phyloP scores from a whole-genome alignment of 2,113 vertebrate species.

The Brachyhypopomus gauderio region DNA sequence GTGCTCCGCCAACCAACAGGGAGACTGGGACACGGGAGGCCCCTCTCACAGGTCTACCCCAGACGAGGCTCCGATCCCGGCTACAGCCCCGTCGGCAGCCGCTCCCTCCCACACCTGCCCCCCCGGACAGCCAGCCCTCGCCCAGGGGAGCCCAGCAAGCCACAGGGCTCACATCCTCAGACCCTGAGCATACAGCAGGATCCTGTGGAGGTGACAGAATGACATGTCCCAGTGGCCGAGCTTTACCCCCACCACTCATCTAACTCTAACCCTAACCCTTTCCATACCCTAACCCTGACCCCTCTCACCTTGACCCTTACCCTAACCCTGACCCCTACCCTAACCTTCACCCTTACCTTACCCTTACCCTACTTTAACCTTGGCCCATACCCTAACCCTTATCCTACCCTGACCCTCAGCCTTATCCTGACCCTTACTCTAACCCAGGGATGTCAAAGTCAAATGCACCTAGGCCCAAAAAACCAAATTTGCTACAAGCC shows the following conservation, averaged over 20 bases:
- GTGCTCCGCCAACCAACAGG: conserved; percentile 36
- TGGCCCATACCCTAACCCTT: too few relatives aligned
- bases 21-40: conserved; percentile 16
- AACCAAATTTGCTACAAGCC: too few relatives aligned
- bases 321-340: background rate
- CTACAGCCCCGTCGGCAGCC: conserved; percentile 68
- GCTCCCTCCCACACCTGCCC: conserved; percentile 69
- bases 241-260: background rate
- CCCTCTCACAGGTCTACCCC: conserved; percentile 53
- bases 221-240: background rate
- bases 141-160: conserved; percentile 42
- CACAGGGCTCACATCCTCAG: too few relatives aligned
- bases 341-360: too few relatives aligned
- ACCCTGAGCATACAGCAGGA: background rate
- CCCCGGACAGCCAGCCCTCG: conserved; percentile 41
- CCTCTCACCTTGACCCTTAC: too few relatives aligned
- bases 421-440: background rate
- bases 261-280: background rate
- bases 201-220: background rate
- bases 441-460: too few relatives aligned
- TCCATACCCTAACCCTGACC: too few relatives aligned
- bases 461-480: too few relatives aligned
- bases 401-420: too few relatives aligned
- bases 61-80: conserved; percentile 60
- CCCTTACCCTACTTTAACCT: too few relatives aligned